Conservation (phyloP, 1,140 invertebrate species). For the Dinothrombium tinctorium region DNA sequence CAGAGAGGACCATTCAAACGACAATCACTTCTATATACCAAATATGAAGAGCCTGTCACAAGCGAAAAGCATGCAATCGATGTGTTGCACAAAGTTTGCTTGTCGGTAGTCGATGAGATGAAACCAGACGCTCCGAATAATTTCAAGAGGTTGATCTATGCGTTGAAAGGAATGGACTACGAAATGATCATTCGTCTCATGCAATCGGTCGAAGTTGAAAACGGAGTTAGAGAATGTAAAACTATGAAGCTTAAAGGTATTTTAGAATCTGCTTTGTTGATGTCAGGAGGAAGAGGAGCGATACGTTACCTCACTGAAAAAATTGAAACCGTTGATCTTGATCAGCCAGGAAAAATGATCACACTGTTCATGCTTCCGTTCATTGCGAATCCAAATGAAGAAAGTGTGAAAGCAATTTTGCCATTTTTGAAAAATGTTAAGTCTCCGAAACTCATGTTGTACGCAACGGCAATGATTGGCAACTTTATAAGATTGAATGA, state of each 20-base stretch:
- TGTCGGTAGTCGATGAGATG: background rate
- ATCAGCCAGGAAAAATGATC: background rate
- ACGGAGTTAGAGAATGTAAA: background rate
- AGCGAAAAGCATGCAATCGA: slow-evolving; percentile 1
- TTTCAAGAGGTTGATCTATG: slow-evolving; percentile 1
- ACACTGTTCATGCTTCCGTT: slow-evolving; percentile 1
- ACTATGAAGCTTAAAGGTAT: no score
- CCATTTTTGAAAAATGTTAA: slow-evolving; percentile 1
- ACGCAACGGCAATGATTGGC: no score
- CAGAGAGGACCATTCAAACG: no score
- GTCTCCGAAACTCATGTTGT: no score
- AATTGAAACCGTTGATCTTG: no score
- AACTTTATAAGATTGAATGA: no score
- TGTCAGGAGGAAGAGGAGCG: no score
- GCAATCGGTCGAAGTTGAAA: background rate
- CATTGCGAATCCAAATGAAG: background rate
- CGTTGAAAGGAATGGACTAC: background rate
- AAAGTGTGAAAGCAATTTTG: slow-evolving; percentile 1
- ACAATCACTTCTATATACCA: no score
- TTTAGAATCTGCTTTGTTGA: no score
- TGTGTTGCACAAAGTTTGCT: slow-evolving; percentile 4
- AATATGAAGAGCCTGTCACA: no score
- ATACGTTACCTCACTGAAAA: no score
- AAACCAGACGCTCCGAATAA: background rate
- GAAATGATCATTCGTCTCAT: background rate